Evolutionary conservation across 2,888 invertebrate species (phyloP).

Genomic region (Tribolium freemani): DNA sequence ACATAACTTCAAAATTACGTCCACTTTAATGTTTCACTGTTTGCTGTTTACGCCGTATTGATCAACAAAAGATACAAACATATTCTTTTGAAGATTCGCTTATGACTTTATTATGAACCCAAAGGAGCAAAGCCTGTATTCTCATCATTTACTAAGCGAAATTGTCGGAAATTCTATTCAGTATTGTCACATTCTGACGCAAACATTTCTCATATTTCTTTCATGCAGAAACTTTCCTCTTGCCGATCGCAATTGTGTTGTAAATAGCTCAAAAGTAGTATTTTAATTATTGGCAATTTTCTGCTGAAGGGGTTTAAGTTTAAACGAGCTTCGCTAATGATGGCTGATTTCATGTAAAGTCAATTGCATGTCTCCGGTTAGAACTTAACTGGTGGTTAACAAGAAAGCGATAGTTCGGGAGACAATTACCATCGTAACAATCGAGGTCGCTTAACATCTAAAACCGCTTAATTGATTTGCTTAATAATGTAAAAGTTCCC

Average conservation of each 20-base stretch:
- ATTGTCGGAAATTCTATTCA: neutral
- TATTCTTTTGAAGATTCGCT: neutral
- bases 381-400: constrained; percentile 14
- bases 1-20: neutral
- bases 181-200: neutral
- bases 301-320: neutral
- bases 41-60: too few relatives aligned
- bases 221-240: neutral
- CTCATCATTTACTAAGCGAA: neutral
- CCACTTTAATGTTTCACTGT: neutral
- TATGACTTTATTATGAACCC: neutral
- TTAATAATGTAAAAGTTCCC: constrained; percentile 9
- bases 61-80: neutral
- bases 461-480: constrained; percentile 16
- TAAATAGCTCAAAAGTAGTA: neutral
- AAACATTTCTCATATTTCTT: neutral
- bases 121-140: neutral
- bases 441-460: constrained; percentile 3
- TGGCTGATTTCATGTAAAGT: neutral
- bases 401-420: neutral
- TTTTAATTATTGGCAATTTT: constrained; percentile 1
- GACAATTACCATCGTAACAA: constrained; percentile 12
- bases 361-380: constrained; percentile 14
- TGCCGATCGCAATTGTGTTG: neutral
- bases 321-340: constrained; percentile 5